Conservation (phyloP, 2,888 invertebrate genomes). For the Erannis defoliaria region DNA sequence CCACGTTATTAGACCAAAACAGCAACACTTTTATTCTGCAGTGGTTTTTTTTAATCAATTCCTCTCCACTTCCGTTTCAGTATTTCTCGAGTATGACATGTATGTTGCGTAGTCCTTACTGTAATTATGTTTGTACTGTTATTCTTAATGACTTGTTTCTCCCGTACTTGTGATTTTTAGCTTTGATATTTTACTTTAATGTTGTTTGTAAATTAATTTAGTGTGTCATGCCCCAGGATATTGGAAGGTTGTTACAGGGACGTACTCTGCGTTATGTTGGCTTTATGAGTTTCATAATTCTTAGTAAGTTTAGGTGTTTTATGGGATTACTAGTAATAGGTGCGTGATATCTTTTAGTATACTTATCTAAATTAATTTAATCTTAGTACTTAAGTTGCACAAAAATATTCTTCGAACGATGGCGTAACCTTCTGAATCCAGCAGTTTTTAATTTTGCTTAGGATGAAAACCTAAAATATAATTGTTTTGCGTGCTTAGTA, state of each 20-base stretch:
- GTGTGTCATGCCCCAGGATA: constrained; percentile 22
- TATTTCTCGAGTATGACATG: not conserved
- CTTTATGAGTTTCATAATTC: not conserved
- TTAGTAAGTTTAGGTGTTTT: not conserved
- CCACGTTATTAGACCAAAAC: too few relatives aligned
- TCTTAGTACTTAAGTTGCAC: too few relatives aligned
- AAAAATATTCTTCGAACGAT: too few relatives aligned
- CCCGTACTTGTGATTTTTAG: constrained; percentile 30
- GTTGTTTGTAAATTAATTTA: constrained; percentile 30
- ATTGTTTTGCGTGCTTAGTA: too few relatives aligned
- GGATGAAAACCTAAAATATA: too few relatives aligned
- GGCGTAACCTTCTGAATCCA: too few relatives aligned
- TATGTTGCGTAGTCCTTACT: constrained; percentile 14
- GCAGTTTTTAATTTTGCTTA: too few relatives aligned
- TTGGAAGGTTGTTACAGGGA: not conserved
- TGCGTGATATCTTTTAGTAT: too few relatives aligned
- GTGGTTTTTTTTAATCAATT: too few relatives aligned
- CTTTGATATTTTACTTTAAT: constrained; percentile 29
- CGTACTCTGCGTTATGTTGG: constrained; percentile 4
- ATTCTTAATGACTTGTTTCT: constrained; percentile 33
- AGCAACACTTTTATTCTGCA: too few relatives aligned
- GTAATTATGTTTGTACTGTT: not conserved
- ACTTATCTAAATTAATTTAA: too few relatives aligned
- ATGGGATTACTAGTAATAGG: not conserved
- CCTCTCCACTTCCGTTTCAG: not conserved